phyloP scores from a whole-genome alignment of 2,113 vertebrate species.

The Pelecanus crispus region DNA sequence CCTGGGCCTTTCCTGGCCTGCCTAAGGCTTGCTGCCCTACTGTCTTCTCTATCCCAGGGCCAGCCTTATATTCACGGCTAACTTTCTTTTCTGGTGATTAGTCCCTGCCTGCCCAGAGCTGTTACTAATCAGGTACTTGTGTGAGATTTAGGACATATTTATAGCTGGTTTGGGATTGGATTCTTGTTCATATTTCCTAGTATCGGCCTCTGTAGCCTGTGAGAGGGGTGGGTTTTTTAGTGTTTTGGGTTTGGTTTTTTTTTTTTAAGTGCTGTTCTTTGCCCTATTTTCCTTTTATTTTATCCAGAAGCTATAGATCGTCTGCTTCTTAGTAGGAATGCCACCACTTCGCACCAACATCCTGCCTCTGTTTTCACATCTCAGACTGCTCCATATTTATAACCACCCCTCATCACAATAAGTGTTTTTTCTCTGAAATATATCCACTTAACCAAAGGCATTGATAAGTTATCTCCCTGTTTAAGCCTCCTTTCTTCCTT shows the following conservation, averaged over 20 bases:
- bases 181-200: not conserved
- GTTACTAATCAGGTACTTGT: not conserved
- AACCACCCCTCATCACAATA: not conserved
- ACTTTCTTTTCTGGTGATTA: not conserved
- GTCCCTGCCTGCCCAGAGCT: not conserved
- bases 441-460: not conserved
- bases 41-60: not conserved
- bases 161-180: not conserved
- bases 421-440: not conserved
- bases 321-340: not conserved
- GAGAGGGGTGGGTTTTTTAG: not conserved
- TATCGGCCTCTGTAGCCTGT: not conserved
- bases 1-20: not conserved
- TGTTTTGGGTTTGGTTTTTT: not conserved
- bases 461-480: not conserved
- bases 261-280: not conserved
- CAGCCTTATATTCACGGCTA: not conserved
- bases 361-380: not conserved
- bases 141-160: not conserved
- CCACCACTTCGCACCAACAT: not conserved
- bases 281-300: not conserved
- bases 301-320: not conserved
- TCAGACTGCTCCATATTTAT: not conserved
- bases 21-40: not conserved
- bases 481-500: not conserved